Base-by-base conservation (phyloP, 1,140 invertebrate genomes). In the Heliothis subflexa region DNA sequence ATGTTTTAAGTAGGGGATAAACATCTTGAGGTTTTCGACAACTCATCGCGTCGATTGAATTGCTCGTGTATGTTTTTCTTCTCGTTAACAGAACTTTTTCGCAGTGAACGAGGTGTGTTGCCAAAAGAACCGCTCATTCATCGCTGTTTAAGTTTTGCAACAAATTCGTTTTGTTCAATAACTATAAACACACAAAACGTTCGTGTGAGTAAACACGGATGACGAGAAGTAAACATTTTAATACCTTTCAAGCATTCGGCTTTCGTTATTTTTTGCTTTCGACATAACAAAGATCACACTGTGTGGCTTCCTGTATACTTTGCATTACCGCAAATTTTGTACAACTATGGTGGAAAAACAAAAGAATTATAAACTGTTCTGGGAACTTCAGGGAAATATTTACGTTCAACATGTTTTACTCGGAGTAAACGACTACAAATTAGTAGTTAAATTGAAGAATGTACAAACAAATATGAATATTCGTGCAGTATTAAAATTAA, bases 151-250 rank as follows among this genome's bases (percentile, higher is more conserved):
- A 71, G 33, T 66, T 66, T 52, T 54, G 54, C 45, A 71, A 72
- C 77, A 52, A 78, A 78, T 78, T 61, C 66, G 73, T 62, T 78
- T 28, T 49, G 9, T 28, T 54, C 49, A 66, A 77, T 70, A 66
- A 66, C 25, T 64, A 71, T 52, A 59, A 76, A 33, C 62, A 62
- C 1, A 61, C 74, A 72, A 40, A 3, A 64, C 10, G 33, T n/a
- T 33, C 21, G 50, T 45, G n/a, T 10, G 49, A 57, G 78, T 79
- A 77, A 80, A 72, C 66, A 80, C 52, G 59, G 45, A 80, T 77
- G 66, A 80, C 28, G 45, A 74, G 57, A 73, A 45, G 73, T 72
- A 72, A 77, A 64, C 45, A 77, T 59, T 79, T 64, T 76, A 75
- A 71, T 62, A 77, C 40, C 49, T 49, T 64, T 49, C 47, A 66